Conservation (phyloP, 1,140 invertebrate species). For the Orchesella cincta region DNA sequence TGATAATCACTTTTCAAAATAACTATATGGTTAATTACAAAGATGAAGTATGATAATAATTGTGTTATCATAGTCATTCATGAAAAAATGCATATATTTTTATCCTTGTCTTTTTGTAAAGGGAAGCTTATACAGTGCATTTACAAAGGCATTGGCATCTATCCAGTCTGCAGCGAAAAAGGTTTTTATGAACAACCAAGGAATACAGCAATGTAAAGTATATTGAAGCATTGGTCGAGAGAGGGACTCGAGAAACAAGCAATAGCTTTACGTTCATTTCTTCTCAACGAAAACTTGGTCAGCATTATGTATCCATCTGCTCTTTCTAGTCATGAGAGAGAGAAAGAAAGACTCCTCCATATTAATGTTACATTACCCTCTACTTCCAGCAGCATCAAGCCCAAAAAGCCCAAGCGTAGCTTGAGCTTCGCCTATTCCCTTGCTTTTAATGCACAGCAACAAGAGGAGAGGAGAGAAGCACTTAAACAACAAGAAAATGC, state of each 20-base stretch:
- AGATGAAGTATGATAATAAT: too few species aligned
- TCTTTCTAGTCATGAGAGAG: too few species aligned
- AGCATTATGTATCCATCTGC: too few species aligned
- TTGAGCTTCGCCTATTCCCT: neutral
- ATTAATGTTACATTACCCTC: too few species aligned
- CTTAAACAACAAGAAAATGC: conserved; percentile 28
- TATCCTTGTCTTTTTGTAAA: neutral
- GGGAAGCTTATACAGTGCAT: neutral
- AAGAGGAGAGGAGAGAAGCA: neutral
- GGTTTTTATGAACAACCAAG: neutral
- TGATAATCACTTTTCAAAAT: too few species aligned
- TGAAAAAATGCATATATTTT: neutral
- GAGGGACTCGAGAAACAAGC: neutral
- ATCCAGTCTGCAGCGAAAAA: conserved; percentile 3
- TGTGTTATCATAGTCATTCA: neutral
- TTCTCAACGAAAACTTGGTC: too few species aligned
- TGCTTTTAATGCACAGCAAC: conserved; percentile 27
- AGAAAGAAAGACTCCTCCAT: too few species aligned
- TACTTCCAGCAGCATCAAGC: neutral
- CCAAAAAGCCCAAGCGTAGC: neutral
- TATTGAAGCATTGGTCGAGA: conserved; percentile 12
- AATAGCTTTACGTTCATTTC: neutral
- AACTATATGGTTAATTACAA: too few species aligned
- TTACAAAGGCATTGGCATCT: conserved; percentile 9
- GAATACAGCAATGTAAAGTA: neutral